Evolutionary conservation across 2,113 vertebrate species (phyloP), one percentile per base, ranked within the genome.

Genomic region (Trinectes maculatus): DNA sequence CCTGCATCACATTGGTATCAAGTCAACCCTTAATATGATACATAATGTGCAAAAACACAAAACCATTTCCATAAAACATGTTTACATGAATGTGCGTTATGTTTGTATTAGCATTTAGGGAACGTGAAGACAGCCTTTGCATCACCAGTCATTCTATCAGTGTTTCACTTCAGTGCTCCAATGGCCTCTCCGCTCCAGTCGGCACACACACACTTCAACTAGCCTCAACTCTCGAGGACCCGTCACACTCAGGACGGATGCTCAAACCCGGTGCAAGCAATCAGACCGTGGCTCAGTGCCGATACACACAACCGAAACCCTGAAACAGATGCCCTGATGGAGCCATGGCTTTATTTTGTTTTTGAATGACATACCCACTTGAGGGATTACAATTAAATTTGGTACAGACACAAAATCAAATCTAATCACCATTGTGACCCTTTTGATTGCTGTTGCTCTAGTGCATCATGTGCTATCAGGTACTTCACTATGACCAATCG

Each of bases 211-310:
- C 34, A 70, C 42, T 80, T 81, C 42, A 75, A 70, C 44, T 72
- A 58, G 53, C 66, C 63, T 59, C 1, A 4, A 8, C 69, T 63
- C 56, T 71, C 55, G 71, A 74, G 68, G 64, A 74, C 56, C 71
- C 22, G 46, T 71, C 71, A 68, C n/a, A 3, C 55, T 15, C 33
- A 79, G 5, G 67, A 78, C 64, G 70, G 85, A 82, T 73, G 85
- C 66, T 51, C 62, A 47, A 73, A 70, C 59, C 56, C 16, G 1
- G 58, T 60, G 74, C 67, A 46, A 56, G 67, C 53, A 51, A 80
- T 72, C 68, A 68, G 56, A 19, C 33, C 18, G 6, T 75, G 65
- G 73, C 64, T 64, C 73, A 71, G 60, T n/a, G n/a, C n/a, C n/a
- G n/a, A n/a, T n/a, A n/a, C n/a, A n/a, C n/a, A 58, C 9, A 37